phyloP scores from a whole-genome alignment of 2,888 invertebrate genomes.

The Crematogaster levior region DNA sequence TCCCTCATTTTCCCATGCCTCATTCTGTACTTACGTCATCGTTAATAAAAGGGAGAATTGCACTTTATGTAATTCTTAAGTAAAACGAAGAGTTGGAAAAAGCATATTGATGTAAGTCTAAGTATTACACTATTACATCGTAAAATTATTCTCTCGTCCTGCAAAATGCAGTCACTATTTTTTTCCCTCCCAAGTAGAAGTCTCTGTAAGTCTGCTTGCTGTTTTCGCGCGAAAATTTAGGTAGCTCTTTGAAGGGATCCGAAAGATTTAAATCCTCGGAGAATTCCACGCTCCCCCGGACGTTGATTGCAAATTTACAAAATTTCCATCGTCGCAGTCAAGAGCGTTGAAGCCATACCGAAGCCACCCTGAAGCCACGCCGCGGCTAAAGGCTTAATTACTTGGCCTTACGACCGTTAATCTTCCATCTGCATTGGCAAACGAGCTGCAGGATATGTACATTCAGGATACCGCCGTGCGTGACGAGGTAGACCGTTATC shows the following conservation, averaged over 20 bases:
- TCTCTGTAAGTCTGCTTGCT: neutral
- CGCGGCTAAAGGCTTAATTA: slow-evolving; percentile 27
- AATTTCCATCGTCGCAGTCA: slow-evolving; percentile 23
- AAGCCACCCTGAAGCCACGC: neutral
- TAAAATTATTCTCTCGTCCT: neutral
- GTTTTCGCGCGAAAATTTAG: neutral
- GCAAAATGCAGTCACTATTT: neutral
- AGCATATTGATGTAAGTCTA: neutral
- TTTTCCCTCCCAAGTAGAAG: neutral
- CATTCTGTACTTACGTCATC: neutral
- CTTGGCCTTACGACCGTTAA: slow-evolving; percentile 7
- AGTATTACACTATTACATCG: neutral
- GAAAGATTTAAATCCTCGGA: slow-evolving; percentile 19
- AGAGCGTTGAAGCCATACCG: neutral
- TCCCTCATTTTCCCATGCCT: neutral
- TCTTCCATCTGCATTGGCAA: slow-evolving; percentile 35
- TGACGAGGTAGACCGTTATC: slow-evolving; percentile 40
- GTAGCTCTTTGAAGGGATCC: neutral
- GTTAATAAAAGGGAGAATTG: neutral
- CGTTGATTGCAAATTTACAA: neutral
- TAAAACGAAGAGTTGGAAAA: neutral
- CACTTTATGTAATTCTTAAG: neutral
- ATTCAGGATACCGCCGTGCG: slow-evolving; percentile 19
- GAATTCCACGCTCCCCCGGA: neutral
- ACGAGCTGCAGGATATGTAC: slow-evolving; percentile 34